Evolutionary conservation across 2,113 vertebrate species (phyloP), one percentile per base, ranked within the genome.

Genomic region (Alouatta palliata): DNA sequence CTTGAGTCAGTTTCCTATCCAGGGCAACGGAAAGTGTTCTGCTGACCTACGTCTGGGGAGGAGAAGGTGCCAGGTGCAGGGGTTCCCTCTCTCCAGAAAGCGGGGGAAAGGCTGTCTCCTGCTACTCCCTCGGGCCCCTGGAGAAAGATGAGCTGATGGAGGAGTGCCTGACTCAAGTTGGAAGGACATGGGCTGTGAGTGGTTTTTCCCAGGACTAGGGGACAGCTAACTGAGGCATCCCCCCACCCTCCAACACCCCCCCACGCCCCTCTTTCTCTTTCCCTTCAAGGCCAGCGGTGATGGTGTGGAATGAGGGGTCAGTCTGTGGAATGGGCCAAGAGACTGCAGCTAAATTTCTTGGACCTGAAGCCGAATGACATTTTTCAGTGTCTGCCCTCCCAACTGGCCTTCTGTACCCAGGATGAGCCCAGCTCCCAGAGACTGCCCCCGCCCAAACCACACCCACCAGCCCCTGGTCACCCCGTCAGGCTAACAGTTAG

Each of bases 61-160:
- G 76, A 64, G 40, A 61, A 35, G 71, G 3, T 3, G 32, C 43
- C 0, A 23, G 90, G 43, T 20, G 6, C 27, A 8, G 32, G 23
- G 9, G 71, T 40, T 40, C 71, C 58, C 8, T 16, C 25, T 71
- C 80, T 87, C 25, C 58, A 61, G 71, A 61, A 81, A 54, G 43
- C 56, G 21, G 4, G 5, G 90, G 35, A 54, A 70, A 12, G 13
- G 32, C 49, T 32, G 19, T 40, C 90, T 54, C 13, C 20, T 14
- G 6, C 6, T 12, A 0, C 20, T 0, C 3, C 11, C 68, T 17
- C 1, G 3, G 23, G 66, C 14, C 37, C 47, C 79, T 4, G 0
- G 49, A 83, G 61, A 76, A 70, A 16, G 79, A 37, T 23, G 56
- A 81, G 54, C 61, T 23, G 37, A 16, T 70, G 83, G 35, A 40